Percentiles rank a stretch among this genome's conserved stretches.
Conservation (phyloP, 2,797 vertebrate species). For the Sparus aurata region DNA sequence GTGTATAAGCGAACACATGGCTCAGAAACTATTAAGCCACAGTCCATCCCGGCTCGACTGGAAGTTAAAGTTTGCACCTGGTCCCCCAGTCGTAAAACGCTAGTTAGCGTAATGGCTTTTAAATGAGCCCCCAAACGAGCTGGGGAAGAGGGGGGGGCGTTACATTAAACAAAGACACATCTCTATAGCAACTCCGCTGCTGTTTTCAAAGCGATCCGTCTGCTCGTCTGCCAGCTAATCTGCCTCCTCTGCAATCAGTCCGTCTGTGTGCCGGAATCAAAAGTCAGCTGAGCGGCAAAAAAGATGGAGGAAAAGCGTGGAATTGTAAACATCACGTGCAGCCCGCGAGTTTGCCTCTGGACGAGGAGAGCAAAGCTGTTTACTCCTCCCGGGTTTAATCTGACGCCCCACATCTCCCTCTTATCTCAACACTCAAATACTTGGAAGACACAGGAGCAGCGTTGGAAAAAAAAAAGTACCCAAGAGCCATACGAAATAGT, state of each 20-base stretch:
- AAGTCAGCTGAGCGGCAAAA: conserved; percentile 10
- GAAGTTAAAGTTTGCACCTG: conserved; percentile 69
- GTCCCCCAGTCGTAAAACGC: conserved; percentile 62
- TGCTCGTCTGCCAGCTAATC: conserved; percentile 17
- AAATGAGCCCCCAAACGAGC: conserved; percentile 59
- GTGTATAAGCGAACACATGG: background rate
- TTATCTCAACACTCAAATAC: conserved; percentile 38
- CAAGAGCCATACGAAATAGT: too few species aligned
- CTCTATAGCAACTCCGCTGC: conserved; percentile 36
- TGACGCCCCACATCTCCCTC: conserved; percentile 42
- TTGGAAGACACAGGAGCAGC: background rate
- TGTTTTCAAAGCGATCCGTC: conserved; percentile 28
- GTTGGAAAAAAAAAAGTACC: too few species aligned
- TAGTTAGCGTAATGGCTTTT: conserved; percentile 70
- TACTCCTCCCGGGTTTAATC: conserved; percentile 28
- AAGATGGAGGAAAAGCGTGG: background rate
- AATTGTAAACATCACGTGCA: conserved; percentile 3
- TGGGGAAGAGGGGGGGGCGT: conserved; percentile 5
- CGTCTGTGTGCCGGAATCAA: conserved; percentile 30
- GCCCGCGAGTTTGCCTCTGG: background rate
- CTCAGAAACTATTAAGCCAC: conserved; percentile 32
- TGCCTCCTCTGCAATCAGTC: conserved; percentile 15
- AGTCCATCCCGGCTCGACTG: conserved; percentile 42
- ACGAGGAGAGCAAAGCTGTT: conserved; percentile 29
- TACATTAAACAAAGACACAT: conserved; percentile 58